Conservation (phyloP, 2,797 vertebrate species). For the Oreochromis mossambicus region DNA sequence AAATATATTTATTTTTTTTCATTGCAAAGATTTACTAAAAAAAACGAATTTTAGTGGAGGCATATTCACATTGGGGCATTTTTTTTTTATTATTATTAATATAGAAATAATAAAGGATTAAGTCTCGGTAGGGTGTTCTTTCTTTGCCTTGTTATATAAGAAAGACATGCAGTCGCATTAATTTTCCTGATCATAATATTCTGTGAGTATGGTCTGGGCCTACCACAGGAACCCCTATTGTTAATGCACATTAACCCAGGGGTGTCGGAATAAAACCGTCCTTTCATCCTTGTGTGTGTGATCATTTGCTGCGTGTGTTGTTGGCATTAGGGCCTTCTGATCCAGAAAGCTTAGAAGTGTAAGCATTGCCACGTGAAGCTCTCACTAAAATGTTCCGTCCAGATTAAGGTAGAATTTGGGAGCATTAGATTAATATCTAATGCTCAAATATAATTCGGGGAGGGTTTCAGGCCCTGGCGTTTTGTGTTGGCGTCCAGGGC, state of each 20-base stretch:
- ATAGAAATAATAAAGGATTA: background rate
- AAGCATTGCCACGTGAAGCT: background rate
- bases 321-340: background rate
- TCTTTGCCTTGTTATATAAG: conserved; percentile 18
- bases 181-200: conserved; percentile 60
- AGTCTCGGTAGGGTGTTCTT: background rate
- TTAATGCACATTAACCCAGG: background rate
- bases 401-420: background rate
- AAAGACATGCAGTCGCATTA: conserved; percentile 34
- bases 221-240: background rate
- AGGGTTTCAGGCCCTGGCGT: background rate
- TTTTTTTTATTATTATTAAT: background rate
- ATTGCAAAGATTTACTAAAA: background rate
- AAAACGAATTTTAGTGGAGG: background rate
- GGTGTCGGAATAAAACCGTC: background rate
- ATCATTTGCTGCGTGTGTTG: background rate
- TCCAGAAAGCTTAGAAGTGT: background rate
- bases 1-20: background rate
- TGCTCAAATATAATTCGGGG: background rate
- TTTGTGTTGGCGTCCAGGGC: background rate
- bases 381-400: background rate
- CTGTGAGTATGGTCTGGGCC: background rate
- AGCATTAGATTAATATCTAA: background rate
- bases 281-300: background rate
- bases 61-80: background rate